phyloP scores from a whole-genome alignment of 1,140 invertebrate genomes.

The Pseudomyrmex gracilis region DNA sequence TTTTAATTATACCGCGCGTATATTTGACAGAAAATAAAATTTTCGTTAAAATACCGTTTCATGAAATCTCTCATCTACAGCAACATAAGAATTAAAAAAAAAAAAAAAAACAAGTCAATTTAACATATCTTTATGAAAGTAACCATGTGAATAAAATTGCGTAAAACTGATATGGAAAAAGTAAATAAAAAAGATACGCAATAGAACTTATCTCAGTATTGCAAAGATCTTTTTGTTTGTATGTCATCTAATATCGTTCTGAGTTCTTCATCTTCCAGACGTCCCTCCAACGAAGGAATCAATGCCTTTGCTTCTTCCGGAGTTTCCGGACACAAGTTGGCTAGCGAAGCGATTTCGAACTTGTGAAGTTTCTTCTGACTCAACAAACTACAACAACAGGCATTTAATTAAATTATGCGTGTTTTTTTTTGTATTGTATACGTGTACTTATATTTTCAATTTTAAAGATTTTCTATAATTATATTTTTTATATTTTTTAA shows the following conservation, averaged over 20 bases:
- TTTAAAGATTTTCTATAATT: too few relatives aligned
- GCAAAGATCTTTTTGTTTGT: conserved; percentile 98
- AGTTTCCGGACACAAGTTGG: conserved; percentile 99
- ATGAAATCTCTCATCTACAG: background rate
- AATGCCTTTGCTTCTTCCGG: conserved; percentile 98
- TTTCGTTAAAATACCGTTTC: conserved; percentile 21
- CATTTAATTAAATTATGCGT: background rate
- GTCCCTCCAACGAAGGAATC: conserved; percentile 97
- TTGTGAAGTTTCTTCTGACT: conserved; percentile 98
- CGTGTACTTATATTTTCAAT: too few relatives aligned
- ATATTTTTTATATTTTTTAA: too few relatives aligned
- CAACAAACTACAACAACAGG: conserved; percentile 90
- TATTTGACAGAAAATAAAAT: conserved; percentile 1
- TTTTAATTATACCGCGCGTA: conserved; percentile 23
- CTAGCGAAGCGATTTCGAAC: conserved; percentile 98
- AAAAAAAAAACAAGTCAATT: background rate
- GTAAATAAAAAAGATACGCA: background rate
- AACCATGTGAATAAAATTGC: too few relatives aligned
- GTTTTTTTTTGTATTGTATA: background rate
- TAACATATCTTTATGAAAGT: background rate
- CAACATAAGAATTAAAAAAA: background rate
- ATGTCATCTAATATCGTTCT: conserved; percentile 98
- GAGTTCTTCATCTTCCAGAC: conserved; percentile 98
- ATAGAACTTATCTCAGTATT: conserved; percentile 90
- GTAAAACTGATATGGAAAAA: background rate